Conservation (phyloP, 2,797 vertebrate genomes). For the Poecile montanus region DNA sequence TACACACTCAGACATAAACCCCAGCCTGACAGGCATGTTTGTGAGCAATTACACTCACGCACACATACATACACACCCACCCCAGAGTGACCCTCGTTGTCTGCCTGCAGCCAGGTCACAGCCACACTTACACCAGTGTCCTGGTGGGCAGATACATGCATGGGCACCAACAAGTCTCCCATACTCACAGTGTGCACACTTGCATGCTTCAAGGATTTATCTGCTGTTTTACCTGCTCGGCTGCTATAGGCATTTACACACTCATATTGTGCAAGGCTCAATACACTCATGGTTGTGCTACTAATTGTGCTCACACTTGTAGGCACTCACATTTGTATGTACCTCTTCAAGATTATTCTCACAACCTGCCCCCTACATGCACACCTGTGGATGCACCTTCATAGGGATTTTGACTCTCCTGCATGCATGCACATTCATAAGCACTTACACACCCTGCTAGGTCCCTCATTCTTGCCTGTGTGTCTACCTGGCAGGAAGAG, state of each 20-base stretch:
- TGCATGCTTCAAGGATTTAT: neutral
- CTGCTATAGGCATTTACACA: neutral
- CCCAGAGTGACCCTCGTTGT: neutral
- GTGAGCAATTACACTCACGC: neutral
- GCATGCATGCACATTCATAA: accelerated
- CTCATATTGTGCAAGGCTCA: neutral
- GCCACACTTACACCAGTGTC: neutral
- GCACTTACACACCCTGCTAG: neutral
- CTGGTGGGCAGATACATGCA: accelerated
- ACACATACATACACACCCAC: neutral
- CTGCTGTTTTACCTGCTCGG: neutral
- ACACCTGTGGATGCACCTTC: neutral
- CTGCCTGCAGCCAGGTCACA: neutral
- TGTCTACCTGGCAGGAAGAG: neutral
- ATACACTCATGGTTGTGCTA: neutral
- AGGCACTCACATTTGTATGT: neutral
- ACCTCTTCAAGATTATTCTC: neutral
- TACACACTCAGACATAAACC: neutral
- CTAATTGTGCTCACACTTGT: neutral
- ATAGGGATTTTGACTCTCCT: neutral
- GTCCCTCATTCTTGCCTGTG: neutral
- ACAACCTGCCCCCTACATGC: neutral
- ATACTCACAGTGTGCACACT: accelerated
- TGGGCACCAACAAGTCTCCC: neutral
- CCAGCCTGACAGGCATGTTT: accelerated